Conservation (phyloP, 2,888 invertebrate species). For the Galerucella calmariensis region DNA sequence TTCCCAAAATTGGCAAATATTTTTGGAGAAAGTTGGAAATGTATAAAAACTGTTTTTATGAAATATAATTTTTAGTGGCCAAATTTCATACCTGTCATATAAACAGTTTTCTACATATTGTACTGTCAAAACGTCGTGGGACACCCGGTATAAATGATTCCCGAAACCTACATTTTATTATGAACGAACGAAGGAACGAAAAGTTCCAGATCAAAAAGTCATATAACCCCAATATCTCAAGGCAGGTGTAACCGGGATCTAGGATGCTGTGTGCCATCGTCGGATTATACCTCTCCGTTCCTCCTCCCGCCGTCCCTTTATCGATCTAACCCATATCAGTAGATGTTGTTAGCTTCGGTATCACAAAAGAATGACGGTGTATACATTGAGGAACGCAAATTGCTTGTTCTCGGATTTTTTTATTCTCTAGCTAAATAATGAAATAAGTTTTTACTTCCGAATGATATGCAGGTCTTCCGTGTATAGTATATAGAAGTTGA, state of each 20-base stretch:
- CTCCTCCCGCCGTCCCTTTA: conserved; percentile 24
- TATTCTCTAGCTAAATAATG: conserved; percentile 13
- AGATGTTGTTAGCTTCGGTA: conserved; percentile 39
- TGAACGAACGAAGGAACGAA: conserved; percentile 7
- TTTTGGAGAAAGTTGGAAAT: no score
- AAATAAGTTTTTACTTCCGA: conserved; percentile 7
- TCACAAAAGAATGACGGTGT: conserved; percentile 33
- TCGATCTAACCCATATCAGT: conserved; percentile 37
- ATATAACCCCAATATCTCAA: conserved; percentile 44
- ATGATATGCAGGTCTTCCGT: background rate
- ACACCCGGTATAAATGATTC: background rate
- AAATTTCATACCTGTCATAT: no score
- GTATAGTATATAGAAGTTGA: background rate
- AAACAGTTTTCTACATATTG: no score
- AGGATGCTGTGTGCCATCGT: conserved; percentile 39
- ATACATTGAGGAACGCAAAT: conserved; percentile 26
- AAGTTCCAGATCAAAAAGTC: conserved; percentile 40
- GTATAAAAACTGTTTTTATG: no score
- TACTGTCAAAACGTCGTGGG: no score
- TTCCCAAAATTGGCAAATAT: no score
- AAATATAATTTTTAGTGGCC: no score
- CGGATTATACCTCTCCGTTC: conserved; percentile 26
- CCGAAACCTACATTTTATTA: conserved; percentile 12
- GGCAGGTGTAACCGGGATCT: conserved; percentile 44
- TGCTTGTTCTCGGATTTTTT: conserved; percentile 28